Conservation (phyloP, 2,888 invertebrate species). For the Amitus sp. region DNA sequence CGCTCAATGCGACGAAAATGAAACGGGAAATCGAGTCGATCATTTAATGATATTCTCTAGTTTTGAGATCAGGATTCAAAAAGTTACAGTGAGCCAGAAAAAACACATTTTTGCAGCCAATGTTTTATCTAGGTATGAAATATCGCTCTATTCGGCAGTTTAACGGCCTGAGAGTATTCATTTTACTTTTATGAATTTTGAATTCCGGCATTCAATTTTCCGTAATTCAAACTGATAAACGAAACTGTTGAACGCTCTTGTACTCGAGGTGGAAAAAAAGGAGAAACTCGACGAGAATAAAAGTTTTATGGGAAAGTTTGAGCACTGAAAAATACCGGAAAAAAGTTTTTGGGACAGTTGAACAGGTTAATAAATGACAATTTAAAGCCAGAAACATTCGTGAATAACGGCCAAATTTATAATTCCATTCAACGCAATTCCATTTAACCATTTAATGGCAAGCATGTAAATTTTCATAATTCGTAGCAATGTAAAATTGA, state of each 20-base stretch:
- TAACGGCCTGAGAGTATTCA: background rate
- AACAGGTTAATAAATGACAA: too few species aligned
- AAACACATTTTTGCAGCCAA: background rate
- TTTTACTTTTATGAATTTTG: background rate
- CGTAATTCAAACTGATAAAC: background rate
- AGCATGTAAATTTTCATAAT: too few species aligned
- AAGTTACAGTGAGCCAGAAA: background rate
- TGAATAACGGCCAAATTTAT: too few species aligned
- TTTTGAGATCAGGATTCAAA: background rate
- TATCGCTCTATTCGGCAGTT: background rate
- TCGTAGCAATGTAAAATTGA: too few species aligned
- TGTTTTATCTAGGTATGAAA: background rate
- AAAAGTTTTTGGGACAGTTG: too few species aligned
- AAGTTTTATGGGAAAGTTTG: too few species aligned
- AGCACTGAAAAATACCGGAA: too few species aligned
- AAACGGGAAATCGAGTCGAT: background rate
- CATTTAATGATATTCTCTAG: background rate
- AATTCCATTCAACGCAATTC: too few species aligned
- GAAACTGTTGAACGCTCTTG: background rate
- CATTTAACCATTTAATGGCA: too few species aligned
- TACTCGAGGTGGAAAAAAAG: background rate
- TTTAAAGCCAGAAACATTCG: too few species aligned
- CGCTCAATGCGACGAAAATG: background rate
- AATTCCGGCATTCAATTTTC: background rate
- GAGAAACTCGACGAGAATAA: too few species aligned